Conservation (phyloP, 2,113 vertebrate species). For the Apistogramma diplotaenia region DNA sequence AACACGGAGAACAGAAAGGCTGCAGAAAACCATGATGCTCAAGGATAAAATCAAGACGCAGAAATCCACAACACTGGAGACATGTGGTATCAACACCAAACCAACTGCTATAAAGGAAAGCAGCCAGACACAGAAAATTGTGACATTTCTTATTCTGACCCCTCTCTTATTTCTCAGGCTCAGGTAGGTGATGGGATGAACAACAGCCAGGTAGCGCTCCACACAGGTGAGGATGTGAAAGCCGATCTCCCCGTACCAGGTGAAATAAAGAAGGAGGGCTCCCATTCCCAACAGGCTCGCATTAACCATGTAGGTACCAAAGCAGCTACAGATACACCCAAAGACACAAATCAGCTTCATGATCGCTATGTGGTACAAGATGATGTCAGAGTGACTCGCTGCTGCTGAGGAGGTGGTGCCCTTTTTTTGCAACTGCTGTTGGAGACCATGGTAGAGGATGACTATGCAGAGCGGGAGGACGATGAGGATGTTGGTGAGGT, state of each 20-base stretch:
- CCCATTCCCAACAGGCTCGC: background rate
- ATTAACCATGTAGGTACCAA: background rate
- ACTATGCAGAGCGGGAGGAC: conserved; percentile 8
- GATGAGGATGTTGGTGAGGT: background rate
- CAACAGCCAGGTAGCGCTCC: conserved; percentile 22
- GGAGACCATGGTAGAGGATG: background rate
- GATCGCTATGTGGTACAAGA: background rate
- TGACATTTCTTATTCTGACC: background rate
- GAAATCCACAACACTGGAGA: background rate
- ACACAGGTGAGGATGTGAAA: conserved; percentile 15
- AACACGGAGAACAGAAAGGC: background rate
- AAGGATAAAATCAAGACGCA: background rate
- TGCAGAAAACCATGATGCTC: background rate
- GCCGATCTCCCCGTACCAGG: background rate
- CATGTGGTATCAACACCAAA: background rate
- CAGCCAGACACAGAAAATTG: conserved; percentile 17
- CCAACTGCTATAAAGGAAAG: background rate
- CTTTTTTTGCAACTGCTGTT: background rate
- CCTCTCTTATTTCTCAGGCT: background rate
- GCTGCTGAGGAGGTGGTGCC: background rate
- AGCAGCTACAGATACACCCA: background rate
- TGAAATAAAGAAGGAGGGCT: background rate
- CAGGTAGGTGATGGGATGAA: conserved; percentile 27
- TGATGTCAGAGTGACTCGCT: conserved; percentile 12
- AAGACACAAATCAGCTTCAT: background rate